Percentiles rank a stretch among this genome's conserved stretches.
Evolutionary conservation across 2,113 vertebrate genomes (phyloP).

Genomic region (Panurus biarmicus): DNA sequence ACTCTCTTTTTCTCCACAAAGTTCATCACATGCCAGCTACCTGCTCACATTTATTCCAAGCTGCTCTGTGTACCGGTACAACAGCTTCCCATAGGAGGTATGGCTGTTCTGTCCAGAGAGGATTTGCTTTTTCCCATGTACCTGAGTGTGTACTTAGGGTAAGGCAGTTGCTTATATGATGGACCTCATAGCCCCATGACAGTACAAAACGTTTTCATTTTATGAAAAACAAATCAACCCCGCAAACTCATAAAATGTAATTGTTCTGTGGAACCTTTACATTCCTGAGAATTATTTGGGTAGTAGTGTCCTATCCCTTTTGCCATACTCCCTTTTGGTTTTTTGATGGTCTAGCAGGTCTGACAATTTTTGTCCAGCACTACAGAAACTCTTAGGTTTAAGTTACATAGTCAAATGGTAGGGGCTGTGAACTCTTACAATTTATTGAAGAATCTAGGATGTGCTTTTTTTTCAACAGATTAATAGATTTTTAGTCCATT

Average conservation of each 20-base stretch:
- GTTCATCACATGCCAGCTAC: rapidly evolving
- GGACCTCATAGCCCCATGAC: background rate
- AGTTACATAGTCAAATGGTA: background rate
- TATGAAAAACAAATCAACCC: background rate
- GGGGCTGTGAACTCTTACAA: background rate
- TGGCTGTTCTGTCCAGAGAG: background rate
- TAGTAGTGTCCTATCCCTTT: background rate
- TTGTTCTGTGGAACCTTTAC: background rate
- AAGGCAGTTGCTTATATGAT: background rate
- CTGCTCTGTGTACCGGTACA: too few species aligned
- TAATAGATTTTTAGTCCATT: background rate
- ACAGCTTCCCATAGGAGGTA: background rate
- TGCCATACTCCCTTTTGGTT: rapidly evolving
- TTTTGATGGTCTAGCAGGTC: background rate
- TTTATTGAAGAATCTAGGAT: background rate
- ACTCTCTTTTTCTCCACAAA: background rate
- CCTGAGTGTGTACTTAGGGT: background rate
- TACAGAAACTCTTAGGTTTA: background rate
- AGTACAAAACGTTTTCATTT: background rate
- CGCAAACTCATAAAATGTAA: background rate
- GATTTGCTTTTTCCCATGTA: background rate
- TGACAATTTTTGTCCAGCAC: background rate
- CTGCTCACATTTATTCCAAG: background rate
- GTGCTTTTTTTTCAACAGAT: background rate
- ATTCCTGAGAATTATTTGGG: background rate